These are phyloP conservation scores for Camarhynchus parvulus DNA, from an alignment of 2,113 vertebrate genomes.

Conservation along the genomic window DNA sequence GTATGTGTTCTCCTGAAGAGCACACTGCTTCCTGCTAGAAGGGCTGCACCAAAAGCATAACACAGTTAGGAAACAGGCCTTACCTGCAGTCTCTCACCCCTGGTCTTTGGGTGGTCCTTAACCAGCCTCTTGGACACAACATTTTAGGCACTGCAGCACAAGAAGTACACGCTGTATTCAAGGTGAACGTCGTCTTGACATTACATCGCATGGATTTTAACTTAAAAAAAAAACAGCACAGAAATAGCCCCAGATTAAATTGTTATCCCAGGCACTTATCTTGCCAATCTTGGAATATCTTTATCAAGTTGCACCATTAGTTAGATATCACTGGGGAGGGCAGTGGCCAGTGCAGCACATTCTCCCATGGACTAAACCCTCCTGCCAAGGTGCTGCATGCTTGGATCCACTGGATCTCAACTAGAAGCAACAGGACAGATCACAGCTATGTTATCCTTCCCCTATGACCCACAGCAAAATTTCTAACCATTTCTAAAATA, in stretches of 20 bases:
- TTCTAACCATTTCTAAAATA: background rate
- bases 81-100: conserved; percentile 81
- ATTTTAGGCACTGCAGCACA: conserved; percentile 65
- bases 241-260: background rate
- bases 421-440: background rate
- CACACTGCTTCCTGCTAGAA: background rate
- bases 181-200: conserved; percentile 52
- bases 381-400: background rate
- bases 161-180: conserved; percentile 76
- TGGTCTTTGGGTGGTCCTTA: background rate
- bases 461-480: background rate
- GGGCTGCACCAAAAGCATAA: background rate
- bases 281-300: background rate
- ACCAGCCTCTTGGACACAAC: conserved; percentile 77
- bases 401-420: background rate
- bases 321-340: background rate
- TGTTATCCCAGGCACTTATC: background rate
- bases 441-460: background rate
- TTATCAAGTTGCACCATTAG: background rate
- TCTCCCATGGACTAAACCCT: background rate
- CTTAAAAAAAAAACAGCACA: background rate
- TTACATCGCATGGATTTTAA: conserved; percentile 73
- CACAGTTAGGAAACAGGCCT: background rate
- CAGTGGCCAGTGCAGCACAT: background rate
- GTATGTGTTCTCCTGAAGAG: background rate